These are phyloP conservation scores for Miniopterus natalensis DNA, from an alignment of 2,113 vertebrate genomes.

Conservation along the genomic window DNA sequence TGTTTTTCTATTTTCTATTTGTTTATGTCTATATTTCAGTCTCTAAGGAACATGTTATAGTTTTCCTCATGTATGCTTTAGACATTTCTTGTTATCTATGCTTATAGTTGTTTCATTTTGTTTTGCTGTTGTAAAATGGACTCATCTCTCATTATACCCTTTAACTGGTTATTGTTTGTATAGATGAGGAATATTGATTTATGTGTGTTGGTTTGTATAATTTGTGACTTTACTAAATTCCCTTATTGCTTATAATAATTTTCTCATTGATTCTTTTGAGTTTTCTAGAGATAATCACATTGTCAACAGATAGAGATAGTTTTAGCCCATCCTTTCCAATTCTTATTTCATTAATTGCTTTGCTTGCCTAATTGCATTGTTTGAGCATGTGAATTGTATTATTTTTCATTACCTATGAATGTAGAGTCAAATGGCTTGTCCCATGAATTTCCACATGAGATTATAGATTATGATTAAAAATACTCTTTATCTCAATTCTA, in stretches of 20 bases:
- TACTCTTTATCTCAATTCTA: constrained; percentile 33
- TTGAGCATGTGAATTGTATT: neutral
- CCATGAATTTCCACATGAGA: constrained; percentile 24
- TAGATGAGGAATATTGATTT: neutral
- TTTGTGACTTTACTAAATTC: constrained; percentile 26
- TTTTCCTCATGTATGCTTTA: neutral
- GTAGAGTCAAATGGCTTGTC: neutral
- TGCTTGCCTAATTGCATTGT: neutral
- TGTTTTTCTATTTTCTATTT: constrained; percentile 24
- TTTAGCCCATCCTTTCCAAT: neutral
- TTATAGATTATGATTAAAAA: constrained; percentile 59
- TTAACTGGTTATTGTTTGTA: constrained; percentile 1
- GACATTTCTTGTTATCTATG: constrained; percentile 3
- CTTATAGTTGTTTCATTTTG: neutral
- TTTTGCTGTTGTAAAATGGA: constrained; percentile 31
- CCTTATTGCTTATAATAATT: neutral
- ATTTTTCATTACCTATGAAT: constrained; percentile 25
- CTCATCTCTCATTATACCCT: neutral
- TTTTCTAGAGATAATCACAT: constrained; percentile 41
- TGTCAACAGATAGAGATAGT: neutral
- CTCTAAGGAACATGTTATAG: neutral
- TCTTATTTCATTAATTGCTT: constrained; percentile 38
- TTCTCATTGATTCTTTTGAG: constrained; percentile 20
- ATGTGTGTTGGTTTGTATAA: neutral
- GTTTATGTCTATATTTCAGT: neutral